Evolutionary conservation across 2,888 invertebrate species (phyloP).

Genomic region (Taphrorychus bicolor): DNA sequence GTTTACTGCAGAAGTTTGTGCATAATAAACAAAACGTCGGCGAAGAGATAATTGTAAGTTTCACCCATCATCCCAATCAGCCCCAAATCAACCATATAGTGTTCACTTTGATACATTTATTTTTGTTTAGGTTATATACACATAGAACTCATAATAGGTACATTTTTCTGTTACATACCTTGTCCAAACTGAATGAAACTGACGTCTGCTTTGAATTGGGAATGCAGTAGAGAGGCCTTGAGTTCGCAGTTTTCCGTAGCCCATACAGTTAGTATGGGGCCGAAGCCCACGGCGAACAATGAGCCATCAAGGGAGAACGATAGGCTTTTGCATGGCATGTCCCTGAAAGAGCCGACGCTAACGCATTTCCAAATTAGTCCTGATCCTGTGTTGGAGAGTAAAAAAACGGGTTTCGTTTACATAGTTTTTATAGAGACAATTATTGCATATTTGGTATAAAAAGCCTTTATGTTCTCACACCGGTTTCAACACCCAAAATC

Average conservation of each 20-base stretch:
- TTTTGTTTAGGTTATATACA: no score
- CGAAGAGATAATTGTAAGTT: no score
- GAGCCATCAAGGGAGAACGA: slow-evolving; percentile 81
- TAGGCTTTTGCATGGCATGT: slow-evolving; percentile 65
- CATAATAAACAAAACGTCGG: no score
- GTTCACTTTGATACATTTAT: no score
- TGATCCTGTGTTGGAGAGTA: slow-evolving; percentile 56
- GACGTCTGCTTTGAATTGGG: slow-evolving; percentile 48
- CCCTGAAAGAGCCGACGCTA: slow-evolving; percentile 68
- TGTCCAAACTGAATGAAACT: slow-evolving; percentile 67
- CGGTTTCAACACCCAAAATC: no score
- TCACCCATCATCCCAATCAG: no score
- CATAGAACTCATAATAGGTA: neutral
- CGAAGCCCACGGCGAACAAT: slow-evolving; percentile 74
- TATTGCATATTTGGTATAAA: no score
- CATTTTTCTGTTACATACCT: slow-evolving; percentile 46
- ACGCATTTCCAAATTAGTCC: slow-evolving; percentile 72
- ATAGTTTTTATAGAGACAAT: neutral
- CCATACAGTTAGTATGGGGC: slow-evolving; percentile 73
- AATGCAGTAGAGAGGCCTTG: slow-evolving; percentile 65
- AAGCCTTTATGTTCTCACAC: no score
- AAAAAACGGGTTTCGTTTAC: no score
- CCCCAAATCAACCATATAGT: neutral
- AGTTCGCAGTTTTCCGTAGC: slow-evolving; percentile 66
- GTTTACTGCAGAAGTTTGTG: no score